Evolutionary conservation across 1,140 invertebrate genomes (phyloP), one percentile per base, ranked within the genome.

Genomic region (Propsilocerus akamusi): DNA sequence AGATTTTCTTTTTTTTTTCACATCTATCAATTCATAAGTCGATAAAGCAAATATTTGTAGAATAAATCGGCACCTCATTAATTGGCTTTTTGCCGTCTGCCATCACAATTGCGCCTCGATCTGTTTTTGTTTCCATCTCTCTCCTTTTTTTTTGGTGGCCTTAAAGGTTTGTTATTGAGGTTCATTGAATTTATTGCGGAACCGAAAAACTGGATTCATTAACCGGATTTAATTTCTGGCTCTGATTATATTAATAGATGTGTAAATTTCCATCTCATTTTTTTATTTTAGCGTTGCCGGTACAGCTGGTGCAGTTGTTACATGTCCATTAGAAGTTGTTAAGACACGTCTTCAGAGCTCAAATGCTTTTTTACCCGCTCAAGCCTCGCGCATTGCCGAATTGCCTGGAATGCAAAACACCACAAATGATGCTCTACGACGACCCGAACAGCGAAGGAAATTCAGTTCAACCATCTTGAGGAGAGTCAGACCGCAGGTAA

Each of bases 321-420:
- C 96, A 54, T 98, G 95, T 72, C 96, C 96, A 1, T 70, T 99
- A 54, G 96, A 99, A 73, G 95, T 99, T 50, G 88, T 99, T 5
- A 99, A 99, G 70, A 99, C 96, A 3, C 76, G 96, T 46, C 75
- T 97, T 49, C 96, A 99, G 66, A 97, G 93, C 10, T 96, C 92
- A 0, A 77, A 78, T 28, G 76, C 75, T 28, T 75, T 78, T 25
- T 81, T 82, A 54, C 63, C 73, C 53, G 64, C 68, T 48, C 59
- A 63, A 37, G 59, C 70, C 70, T 48, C 66, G 59, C 56, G 55
- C 59, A 52, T 65, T 59, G 53, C 55, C 55, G 56, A 56, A 63
- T 56, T 64, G 56, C 57, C 59, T 56, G 54, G 56, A 26, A 54
- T 55, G 52, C 55, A 58, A 12, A 49, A 52, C 32, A 53, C 60